phyloP scores from a whole-genome alignment of 2,888 invertebrate species.

The Drosophila borealis region DNA sequence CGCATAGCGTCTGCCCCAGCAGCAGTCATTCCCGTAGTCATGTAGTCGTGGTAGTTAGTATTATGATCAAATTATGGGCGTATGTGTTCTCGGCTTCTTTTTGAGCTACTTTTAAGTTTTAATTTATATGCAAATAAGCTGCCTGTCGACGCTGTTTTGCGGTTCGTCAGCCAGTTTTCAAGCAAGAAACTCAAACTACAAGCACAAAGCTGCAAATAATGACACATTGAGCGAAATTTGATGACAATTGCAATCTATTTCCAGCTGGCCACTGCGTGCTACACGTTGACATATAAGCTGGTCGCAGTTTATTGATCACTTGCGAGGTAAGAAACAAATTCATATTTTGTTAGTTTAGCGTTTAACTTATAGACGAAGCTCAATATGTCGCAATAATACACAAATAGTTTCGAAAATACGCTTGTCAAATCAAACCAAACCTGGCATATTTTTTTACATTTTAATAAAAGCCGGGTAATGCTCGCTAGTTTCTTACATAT shows the following conservation, averaged over 20 bases:
- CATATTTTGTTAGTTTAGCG: not conserved
- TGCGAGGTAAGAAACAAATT: not conserved
- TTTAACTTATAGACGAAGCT: too few relatives aligned
- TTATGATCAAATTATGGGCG: conserved; percentile 35
- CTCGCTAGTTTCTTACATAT: too few relatives aligned
- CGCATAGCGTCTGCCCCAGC: conserved; percentile 13
- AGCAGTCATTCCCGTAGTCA: conserved; percentile 10
- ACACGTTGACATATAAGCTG: conserved; percentile 1
- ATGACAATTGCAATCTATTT: conserved; percentile 56
- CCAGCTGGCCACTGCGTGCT: conserved; percentile 9
- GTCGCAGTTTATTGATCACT: conserved; percentile 1
- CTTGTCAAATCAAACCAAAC: too few relatives aligned
- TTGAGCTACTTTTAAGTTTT: conserved; percentile 65
- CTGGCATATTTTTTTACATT: too few relatives aligned
- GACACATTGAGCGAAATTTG: conserved; percentile 69
- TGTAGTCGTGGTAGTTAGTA: conserved; percentile 21
- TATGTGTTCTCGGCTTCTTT: conserved; percentile 36
- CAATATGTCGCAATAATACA: too few relatives aligned
- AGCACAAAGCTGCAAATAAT: conserved; percentile 75
- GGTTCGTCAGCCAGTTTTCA: conserved; percentile 20
- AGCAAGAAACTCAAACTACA: conserved; percentile 43
- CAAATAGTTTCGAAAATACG: too few relatives aligned
- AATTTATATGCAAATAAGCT: conserved; percentile 78
- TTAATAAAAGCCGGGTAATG: too few relatives aligned
- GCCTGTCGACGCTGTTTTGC: conserved; percentile 29